Percentiles rank a stretch among this genome's conserved stretches.
Conservation (phyloP, 2,113 vertebrate genomes). For the Empidonax alnorum region DNA sequence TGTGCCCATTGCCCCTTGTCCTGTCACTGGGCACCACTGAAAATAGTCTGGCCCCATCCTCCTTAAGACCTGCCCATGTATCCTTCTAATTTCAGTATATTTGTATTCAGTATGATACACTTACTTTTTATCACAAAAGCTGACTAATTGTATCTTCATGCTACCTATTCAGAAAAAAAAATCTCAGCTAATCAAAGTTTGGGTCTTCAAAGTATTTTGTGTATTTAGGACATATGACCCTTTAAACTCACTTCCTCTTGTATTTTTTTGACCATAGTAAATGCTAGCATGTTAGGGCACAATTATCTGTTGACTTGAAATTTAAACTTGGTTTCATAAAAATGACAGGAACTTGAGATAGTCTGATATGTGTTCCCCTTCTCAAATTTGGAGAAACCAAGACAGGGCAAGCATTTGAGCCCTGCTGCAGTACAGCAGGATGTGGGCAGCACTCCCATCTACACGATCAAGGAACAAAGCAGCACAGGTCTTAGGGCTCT, state of each 20-base stretch:
- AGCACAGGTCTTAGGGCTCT: neutral
- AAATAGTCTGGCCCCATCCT: neutral
- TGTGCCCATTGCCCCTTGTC: neutral
- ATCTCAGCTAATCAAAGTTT: neutral
- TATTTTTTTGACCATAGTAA: neutral
- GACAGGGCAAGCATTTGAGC: neutral
- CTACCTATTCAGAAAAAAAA: neutral
- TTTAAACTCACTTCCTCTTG: neutral
- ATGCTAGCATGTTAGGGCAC: neutral
- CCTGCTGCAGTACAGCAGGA: neutral
- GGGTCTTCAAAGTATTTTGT: neutral
- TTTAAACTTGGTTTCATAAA: neutral
- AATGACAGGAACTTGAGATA: neutral
- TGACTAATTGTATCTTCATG: neutral
- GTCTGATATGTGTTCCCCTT: rapidly evolving
- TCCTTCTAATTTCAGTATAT: neutral
- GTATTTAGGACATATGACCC: neutral
- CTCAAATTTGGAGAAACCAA: neutral
- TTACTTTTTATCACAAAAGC: neutral
- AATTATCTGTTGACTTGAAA: neutral
- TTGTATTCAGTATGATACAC: neutral
- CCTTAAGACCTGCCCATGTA: neutral
- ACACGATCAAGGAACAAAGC: neutral
- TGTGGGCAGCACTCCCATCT: neutral
- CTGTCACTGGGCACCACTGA: neutral